Conservation (phyloP, 2,888 invertebrate genomes). For the Latrodectus elegans region DNA sequence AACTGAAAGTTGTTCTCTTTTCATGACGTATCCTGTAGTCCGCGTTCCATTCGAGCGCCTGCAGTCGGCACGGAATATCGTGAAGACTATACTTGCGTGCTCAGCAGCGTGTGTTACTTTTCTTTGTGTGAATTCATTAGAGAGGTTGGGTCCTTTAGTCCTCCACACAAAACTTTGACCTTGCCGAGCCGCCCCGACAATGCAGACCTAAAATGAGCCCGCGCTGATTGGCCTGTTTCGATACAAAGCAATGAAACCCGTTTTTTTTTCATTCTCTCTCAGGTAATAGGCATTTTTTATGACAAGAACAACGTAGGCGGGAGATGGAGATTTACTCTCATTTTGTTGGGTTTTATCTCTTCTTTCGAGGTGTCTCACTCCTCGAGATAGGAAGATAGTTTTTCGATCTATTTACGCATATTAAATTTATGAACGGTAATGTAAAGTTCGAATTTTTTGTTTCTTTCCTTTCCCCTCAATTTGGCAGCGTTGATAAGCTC, state of each 20-base stretch:
- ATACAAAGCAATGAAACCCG: constrained; percentile 51
- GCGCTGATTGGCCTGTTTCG: constrained; percentile 44
- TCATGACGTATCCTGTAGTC: background rate
- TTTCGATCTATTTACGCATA: background rate
- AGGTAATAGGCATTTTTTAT: constrained; percentile 33
- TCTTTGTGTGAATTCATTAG: constrained; percentile 11
- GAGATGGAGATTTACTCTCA: constrained; percentile 18
- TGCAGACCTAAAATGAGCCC: constrained; percentile 47
- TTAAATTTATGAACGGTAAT: background rate
- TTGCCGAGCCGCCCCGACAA: constrained; percentile 45
- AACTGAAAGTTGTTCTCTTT: background rate
- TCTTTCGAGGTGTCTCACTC: background rate
- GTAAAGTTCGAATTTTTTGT: background rate
- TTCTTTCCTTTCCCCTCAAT: background rate
- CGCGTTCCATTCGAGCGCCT: constrained; percentile 53
- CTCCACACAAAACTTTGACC: constrained; percentile 29
- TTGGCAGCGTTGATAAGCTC: background rate
- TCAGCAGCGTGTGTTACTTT: constrained; percentile 4
- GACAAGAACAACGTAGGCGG: constrained; percentile 41
- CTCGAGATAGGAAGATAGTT: constrained; percentile 12
- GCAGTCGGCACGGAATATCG: constrained; percentile 40
- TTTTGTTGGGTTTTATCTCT: constrained; percentile 28
- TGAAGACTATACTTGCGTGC: constrained; percentile 42
- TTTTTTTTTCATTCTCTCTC: constrained; percentile 28
- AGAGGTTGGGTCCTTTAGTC: background rate